Evolutionary conservation across 2,113 vertebrate genomes (phyloP).

Genomic region (Catagonus wagneri): DNA sequence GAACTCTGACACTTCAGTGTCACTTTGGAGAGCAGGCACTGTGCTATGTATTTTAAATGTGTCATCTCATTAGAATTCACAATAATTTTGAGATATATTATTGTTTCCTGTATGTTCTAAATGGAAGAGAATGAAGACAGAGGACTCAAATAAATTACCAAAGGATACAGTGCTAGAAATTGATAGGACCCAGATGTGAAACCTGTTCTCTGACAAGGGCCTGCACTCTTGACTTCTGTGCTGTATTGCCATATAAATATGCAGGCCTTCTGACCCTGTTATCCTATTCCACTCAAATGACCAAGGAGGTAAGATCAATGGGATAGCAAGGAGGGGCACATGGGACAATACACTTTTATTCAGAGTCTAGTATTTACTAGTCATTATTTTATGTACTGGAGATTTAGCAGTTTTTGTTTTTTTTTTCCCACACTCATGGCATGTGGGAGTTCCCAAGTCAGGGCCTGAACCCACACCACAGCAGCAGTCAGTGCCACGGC

Average conservation of each 20-base stretch:
- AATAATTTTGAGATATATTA: background rate
- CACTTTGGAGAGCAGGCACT: background rate
- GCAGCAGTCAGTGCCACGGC: too few species aligned
- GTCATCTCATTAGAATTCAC: background rate
- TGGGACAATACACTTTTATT: background rate
- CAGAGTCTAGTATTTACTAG: background rate
- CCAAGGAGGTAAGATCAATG: background rate
- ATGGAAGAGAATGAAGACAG: constrained; percentile 16
- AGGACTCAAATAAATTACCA: background rate
- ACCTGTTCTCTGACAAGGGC: background rate
- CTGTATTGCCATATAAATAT: background rate
- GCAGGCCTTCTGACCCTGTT: background rate
- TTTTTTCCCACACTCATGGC: too few species aligned
- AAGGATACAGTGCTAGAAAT: background rate
- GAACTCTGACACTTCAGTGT: background rate
- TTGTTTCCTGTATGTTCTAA: constrained; percentile 18
- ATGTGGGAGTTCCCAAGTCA: too few species aligned
- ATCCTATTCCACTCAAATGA: background rate
- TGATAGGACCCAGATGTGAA: background rate
- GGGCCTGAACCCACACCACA: too few species aligned
- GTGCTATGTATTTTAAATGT: background rate
- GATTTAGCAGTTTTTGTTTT: background rate
- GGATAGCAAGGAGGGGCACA: background rate
- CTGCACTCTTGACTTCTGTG: background rate
- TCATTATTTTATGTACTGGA: constrained; percentile 3